These are phyloP conservation scores for Bujurquina vittata DNA, from an alignment of 2,113 vertebrate genomes.

Conservation along the genomic window DNA sequence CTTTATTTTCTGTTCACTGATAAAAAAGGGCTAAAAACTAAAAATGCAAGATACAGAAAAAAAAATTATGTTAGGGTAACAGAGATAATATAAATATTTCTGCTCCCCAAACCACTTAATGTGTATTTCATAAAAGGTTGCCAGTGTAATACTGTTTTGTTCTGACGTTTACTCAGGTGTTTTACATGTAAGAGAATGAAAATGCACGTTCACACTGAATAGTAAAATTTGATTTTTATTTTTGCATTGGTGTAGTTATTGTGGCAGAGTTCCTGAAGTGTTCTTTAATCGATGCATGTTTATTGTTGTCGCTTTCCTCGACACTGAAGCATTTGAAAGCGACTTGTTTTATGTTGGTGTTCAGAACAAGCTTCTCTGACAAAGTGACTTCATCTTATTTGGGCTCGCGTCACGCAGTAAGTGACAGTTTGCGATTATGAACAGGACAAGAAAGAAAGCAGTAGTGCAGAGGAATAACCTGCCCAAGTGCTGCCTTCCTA, in stretches of 20 bases:
- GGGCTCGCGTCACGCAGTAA: neutral
- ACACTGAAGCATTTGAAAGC: too few relatives aligned
- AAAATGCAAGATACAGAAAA: neutral
- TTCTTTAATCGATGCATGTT: too few relatives aligned
- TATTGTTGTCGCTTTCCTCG: too few relatives aligned
- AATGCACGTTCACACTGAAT: neutral
- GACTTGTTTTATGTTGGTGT: neutral
- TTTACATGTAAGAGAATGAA: neutral
- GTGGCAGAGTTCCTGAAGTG: too few relatives aligned
- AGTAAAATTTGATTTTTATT: neutral
- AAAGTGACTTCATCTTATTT: neutral
- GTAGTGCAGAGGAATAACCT: neutral
- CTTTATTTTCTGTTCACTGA: too few relatives aligned
- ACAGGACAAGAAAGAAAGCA: neutral
- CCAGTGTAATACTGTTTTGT: neutral
- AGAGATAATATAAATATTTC: neutral
- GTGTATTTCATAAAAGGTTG: neutral
- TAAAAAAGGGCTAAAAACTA: neutral
- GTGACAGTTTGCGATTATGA: neutral
- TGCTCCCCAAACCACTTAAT: neutral
- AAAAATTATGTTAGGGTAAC: neutral
- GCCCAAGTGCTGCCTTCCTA: neutral
- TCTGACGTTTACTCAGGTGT: neutral
- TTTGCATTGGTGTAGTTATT: neutral
- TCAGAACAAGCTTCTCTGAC: neutral